Conservation (phyloP, 92 coral and sea anemone species). For the Porites divaricata region DNA sequence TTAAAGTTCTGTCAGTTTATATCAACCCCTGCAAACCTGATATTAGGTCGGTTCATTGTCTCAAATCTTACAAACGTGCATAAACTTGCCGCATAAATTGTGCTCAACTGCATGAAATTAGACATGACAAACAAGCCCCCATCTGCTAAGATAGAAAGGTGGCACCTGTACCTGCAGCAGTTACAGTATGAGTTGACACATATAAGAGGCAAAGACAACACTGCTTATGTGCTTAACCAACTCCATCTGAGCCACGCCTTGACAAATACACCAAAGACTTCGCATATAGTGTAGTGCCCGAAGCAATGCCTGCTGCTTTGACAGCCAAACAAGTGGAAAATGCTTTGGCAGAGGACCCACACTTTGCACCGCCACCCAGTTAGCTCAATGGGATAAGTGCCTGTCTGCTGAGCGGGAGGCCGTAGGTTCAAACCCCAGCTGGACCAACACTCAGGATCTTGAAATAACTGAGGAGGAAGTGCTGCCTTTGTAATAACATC, state of each 20-base stretch:
- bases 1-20: too few species aligned
- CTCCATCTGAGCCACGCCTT: conserved; percentile 46
- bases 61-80: too few species aligned
- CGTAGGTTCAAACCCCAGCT: conserved; percentile 37
- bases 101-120: too few species aligned
- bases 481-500: too few species aligned
- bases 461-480: too few species aligned
- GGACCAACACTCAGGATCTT: too few species aligned
- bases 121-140: too few species aligned
- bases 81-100: too few species aligned
- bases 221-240: conserved; percentile 61
- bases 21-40: too few species aligned
- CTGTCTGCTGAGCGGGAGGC: too few species aligned
- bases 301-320: conserved; percentile 50
- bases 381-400: conserved; percentile 42
- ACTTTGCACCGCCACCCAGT: conserved; percentile 41
- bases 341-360: conserved; percentile 49
- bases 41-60: too few species aligned
- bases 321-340: conserved; percentile 45
- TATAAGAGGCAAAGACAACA: conserved; percentile 52
- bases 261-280: conserved; percentile 38
- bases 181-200: conserved; percentile 51
- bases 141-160: conserved; percentile 64
- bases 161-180: conserved; percentile 67
- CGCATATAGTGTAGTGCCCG: conserved; percentile 63